phyloP scores from a whole-genome alignment of 2,797 vertebrate species.

The Psittacula echo region DNA sequence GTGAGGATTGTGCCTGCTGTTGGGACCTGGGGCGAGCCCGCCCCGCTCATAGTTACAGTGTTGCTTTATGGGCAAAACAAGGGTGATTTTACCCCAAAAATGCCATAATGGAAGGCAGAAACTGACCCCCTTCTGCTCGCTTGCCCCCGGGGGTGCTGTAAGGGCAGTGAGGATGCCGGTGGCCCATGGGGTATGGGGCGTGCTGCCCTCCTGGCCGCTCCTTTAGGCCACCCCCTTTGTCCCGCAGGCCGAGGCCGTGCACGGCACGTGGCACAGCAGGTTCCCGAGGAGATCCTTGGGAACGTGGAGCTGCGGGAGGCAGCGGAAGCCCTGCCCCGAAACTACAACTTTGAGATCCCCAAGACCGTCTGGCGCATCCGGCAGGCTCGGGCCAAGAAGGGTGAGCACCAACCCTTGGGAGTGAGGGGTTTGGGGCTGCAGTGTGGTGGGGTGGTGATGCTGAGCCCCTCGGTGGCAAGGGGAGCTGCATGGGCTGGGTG shows the following conservation, averaged over 20 bases:
- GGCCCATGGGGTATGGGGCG: accelerated
- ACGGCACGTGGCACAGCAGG: conserved; percentile 85
- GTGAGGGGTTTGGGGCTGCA: background rate
- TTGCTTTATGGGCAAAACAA: background rate
- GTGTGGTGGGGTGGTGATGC: background rate
- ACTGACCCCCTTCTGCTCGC: accelerated
- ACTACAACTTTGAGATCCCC: conserved; percentile 98
- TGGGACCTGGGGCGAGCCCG: background rate
- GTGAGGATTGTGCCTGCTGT: background rate
- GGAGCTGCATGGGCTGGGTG: accelerated
- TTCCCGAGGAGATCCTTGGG: conserved; percentile 90
- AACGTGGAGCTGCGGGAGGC: conserved; percentile 85
- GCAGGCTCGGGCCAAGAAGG: conserved; percentile 87
- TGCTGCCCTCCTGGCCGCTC: accelerated
- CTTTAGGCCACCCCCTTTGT: background rate
- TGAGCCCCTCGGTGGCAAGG: accelerated
- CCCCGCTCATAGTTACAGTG: accelerated
- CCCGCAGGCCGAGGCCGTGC: conserved; percentile 77
- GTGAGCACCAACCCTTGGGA: conserved; percentile 70
- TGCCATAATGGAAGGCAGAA: background rate
- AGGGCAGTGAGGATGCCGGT: background rate
- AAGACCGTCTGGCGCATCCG: conserved; percentile 95
- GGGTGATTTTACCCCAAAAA: accelerated
- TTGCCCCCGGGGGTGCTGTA: accelerated
- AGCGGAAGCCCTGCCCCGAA: conserved; percentile 82